Percentiles rank a stretch among this genome's conserved stretches.
phyloP scores from a whole-genome alignment of 2,797 vertebrate species.

The Tauraco hartlaubi region DNA sequence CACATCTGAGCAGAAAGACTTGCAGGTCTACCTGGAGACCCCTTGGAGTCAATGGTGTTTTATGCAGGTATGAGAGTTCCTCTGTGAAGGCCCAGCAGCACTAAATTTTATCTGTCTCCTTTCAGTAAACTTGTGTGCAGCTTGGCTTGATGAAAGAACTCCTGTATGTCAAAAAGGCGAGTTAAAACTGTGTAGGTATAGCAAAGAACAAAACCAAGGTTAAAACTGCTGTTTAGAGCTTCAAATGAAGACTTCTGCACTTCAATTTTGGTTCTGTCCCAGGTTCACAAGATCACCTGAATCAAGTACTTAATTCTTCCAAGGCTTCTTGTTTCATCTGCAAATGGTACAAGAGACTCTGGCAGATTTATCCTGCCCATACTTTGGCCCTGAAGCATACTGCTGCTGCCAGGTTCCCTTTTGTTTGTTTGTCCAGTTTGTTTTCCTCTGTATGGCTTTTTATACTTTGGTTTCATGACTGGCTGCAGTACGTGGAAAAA shows the following conservation, averaged over 20 bases:
- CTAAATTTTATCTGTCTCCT: background rate
- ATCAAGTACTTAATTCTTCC: background rate
- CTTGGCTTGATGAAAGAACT: background rate
- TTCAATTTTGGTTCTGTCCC: background rate
- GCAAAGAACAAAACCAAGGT: background rate
- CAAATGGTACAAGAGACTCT: background rate
- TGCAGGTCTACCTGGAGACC: background rate
- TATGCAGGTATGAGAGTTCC: background rate
- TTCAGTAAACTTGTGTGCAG: background rate
- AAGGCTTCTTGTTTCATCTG: background rate
- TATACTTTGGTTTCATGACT: background rate
- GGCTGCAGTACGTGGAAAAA: background rate
- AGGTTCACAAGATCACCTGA: background rate
- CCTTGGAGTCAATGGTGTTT: background rate
- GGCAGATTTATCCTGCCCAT: background rate
- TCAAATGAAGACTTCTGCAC: background rate
- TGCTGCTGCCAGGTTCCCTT: background rate
- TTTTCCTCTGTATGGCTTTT: background rate
- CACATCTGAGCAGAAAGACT: background rate
- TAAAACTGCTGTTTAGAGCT: background rate
- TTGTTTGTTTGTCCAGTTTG: background rate
- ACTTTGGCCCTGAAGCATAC: background rate
- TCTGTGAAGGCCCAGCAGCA: background rate
- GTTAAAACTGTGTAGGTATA: background rate
- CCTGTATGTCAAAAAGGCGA: background rate